Conservation (phyloP, 2,113 vertebrate genomes). For the Epinephelus cyanopodus region DNA sequence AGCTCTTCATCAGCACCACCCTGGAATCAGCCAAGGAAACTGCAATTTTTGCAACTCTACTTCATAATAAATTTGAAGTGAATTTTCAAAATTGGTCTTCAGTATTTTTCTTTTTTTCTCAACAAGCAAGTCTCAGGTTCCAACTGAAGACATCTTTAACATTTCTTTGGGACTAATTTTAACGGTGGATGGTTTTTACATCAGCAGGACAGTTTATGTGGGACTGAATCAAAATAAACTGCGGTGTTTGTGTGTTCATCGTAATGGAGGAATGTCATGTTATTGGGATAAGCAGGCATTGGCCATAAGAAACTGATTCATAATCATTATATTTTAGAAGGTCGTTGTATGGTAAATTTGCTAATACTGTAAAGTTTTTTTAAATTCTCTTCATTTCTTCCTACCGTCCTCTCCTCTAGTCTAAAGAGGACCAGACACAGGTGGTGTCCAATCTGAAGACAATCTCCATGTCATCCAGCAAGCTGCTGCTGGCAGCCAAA, state of each 20-base stretch:
- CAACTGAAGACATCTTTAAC: no score
- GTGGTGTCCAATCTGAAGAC: conserved; percentile 98
- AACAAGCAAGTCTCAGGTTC: no score
- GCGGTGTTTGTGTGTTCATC: no score
- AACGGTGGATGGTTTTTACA: neutral
- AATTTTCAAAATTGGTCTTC: no score
- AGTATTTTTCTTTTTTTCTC: no score
- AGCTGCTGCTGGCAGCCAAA: conserved; percentile 94
- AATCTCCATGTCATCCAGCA: conserved; percentile 98
- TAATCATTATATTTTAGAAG: neutral
- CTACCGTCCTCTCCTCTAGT: conserved; percentile 78
- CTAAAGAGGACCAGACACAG: conserved; percentile 93
- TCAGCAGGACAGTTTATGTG: neutral
- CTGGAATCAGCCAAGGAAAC: no score
- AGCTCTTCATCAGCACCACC: no score
- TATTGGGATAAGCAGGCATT: no score
- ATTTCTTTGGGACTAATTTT: no score
- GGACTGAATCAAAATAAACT: neutral
- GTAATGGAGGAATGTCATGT: neutral
- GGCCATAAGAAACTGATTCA: neutral
- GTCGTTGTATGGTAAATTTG: neutral
- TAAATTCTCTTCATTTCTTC: no score
- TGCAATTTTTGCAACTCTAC: no score
- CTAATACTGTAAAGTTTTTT: neutral
- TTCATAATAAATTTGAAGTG: no score